A percentile compares a stretch with the other conserved stretches of the same genome.
These are phyloP conservation scores for Butorides virescens DNA, from an alignment of 2,113 vertebrate species.

Conservation along the genomic window DNA sequence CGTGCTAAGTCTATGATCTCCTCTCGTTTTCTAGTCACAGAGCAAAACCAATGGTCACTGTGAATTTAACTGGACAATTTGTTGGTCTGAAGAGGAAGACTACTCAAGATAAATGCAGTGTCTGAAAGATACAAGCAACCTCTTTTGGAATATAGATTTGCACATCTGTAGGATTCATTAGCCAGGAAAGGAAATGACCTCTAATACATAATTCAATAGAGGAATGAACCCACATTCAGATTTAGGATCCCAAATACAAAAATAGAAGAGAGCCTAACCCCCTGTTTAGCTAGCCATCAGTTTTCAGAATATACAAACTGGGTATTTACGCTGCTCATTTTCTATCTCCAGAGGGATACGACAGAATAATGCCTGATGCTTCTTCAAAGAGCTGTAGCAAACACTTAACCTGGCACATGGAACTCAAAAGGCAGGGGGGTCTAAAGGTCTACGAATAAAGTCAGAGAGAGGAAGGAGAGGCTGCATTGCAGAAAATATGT, in stretches of 20 bases:
- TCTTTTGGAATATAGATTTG: background rate
- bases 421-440: background rate
- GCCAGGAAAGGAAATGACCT: background rate
- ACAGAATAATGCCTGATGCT: background rate
- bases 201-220: background rate
- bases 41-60: background rate
- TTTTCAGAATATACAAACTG: background rate
- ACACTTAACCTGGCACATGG: background rate
- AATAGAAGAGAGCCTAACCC: background rate
- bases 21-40: background rate
- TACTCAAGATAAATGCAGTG: background rate
- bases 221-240: background rate
- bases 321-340: background rate
- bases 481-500: background rate
- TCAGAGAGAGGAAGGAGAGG: background rate
- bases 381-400: background rate
- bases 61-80: background rate
- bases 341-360: background rate
- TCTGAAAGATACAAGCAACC: background rate
- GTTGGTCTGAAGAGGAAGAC: background rate
- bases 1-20: background rate
- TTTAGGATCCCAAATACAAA: background rate
- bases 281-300: background rate
- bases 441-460: background rate
- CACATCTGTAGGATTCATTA: background rate